Percentiles rank a stretch among this genome's conserved stretches.
These are phyloP conservation scores for Echiichthys vipera DNA, from an alignment of 2,797 vertebrate genomes.

Conservation along the genomic window DNA sequence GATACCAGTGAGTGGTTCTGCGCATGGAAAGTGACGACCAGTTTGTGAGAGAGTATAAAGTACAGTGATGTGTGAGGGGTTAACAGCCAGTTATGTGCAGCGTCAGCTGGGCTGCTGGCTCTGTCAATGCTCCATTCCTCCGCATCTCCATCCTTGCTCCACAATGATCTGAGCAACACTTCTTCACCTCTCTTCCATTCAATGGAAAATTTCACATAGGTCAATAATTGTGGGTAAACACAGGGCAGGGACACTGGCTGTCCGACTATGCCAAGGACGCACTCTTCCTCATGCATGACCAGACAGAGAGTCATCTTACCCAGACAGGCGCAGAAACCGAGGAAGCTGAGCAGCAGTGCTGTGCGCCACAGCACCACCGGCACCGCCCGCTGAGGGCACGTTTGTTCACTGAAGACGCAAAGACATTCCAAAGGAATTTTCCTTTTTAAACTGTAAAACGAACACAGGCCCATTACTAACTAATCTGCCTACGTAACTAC, in stretches of 20 bases:
- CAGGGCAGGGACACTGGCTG: slow-evolving; percentile 66
- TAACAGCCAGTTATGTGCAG: too few species aligned
- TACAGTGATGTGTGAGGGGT: too few species aligned
- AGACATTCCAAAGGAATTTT: not conserved
- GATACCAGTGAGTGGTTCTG: too few species aligned
- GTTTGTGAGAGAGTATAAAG: too few species aligned
- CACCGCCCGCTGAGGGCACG: slow-evolving; percentile 24
- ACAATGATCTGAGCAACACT: slow-evolving; percentile 64
- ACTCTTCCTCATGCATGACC: slow-evolving; percentile 43
- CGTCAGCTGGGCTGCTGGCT: slow-evolving; percentile 42
- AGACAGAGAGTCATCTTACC: slow-evolving; percentile 64
- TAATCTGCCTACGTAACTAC: accelerated
- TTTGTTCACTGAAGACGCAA: not conserved
- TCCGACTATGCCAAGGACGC: slow-evolving; percentile 66
- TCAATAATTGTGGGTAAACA: slow-evolving; percentile 35
- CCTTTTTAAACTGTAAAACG: not conserved
- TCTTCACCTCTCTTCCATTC: slow-evolving; percentile 71
- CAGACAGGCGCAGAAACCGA: slow-evolving; percentile 37
- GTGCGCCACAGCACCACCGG: slow-evolving; percentile 49
- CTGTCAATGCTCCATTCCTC: slow-evolving; percentile 40
- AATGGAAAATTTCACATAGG: slow-evolving; percentile 57
- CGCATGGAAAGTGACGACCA: too few species aligned
- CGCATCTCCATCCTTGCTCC: slow-evolving; percentile 34
- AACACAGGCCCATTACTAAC: too few species aligned
- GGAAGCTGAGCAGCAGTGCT: slow-evolving; percentile 62